A percentile compares a stretch with the other conserved stretches of the same genome.
phyloP scores from a whole-genome alignment of 2,797 vertebrate species.

The Sebastes taczanowskii region DNA sequence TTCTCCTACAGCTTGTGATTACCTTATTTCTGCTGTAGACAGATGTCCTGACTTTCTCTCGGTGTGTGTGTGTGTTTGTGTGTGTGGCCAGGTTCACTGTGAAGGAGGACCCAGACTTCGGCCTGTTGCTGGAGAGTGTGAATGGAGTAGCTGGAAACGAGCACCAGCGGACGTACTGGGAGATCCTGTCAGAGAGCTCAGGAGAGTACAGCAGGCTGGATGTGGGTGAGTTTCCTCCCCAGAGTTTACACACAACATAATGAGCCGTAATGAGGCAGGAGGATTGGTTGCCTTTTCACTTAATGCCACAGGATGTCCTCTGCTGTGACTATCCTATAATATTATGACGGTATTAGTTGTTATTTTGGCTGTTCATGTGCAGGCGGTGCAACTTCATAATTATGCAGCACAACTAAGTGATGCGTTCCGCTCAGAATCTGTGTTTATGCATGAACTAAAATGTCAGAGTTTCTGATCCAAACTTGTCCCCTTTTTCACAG shows the following conservation, averaged over 20 bases:
- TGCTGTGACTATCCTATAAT: constrained; percentile 13
- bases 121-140: constrained; percentile 71
- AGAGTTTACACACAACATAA: constrained; percentile 32
- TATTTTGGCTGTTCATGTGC: background rate
- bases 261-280: constrained; percentile 56
- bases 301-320: constrained; percentile 5
- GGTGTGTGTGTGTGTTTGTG: background rate
- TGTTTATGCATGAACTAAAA: background rate
- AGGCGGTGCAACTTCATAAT: background rate
- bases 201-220: constrained; percentile 56
- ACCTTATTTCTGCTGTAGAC: background rate
- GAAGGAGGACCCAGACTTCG: constrained; percentile 64
- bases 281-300: constrained; percentile 39
- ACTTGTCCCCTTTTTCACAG: constrained; percentile 39
- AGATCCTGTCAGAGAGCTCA: constrained; percentile 69
- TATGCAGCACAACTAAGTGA: background rate
- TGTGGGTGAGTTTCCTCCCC: constrained; percentile 69
- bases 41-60: background rate
- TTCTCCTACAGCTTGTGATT: background rate
- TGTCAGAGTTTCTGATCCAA: background rate
- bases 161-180: constrained; percentile 72
- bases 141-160: constrained; percentile 71
- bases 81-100: constrained; percentile 65
- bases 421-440: background rate
- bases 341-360: background rate